These are phyloP conservation scores for Mystacornis crossleyi DNA, from an alignment of 2,113 vertebrate genomes.

Conservation along the genomic window DNA sequence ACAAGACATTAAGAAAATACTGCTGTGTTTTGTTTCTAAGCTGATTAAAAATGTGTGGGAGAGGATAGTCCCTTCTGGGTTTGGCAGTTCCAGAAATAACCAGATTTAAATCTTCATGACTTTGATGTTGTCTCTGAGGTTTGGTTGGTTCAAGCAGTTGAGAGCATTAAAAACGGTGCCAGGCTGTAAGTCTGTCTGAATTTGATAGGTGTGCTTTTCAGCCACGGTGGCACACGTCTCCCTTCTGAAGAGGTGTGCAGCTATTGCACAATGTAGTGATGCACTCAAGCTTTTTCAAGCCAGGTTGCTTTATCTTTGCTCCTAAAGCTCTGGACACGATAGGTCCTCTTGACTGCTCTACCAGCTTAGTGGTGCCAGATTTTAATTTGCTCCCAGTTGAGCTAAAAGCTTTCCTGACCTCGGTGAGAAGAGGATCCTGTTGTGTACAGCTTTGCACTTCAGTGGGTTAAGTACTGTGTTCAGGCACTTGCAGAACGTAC, in stretches of 20 bases:
- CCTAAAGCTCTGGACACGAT: background rate
- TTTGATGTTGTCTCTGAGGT: background rate
- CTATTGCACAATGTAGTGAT: background rate
- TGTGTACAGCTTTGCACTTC: background rate
- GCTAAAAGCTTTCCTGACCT: background rate
- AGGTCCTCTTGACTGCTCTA: background rate
- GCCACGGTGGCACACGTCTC: accelerated
- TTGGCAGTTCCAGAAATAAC: background rate
- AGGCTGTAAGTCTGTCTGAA: background rate
- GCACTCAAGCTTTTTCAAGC: background rate
- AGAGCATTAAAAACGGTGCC: background rate
- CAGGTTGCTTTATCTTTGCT: background rate
- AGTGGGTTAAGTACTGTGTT: background rate
- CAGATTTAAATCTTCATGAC: background rate
- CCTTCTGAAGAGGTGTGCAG: background rate
- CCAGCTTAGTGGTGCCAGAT: background rate
- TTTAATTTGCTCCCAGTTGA: background rate
- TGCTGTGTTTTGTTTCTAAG: background rate
- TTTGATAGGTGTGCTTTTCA: background rate
- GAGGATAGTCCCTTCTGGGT: background rate
- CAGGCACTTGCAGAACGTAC: background rate
- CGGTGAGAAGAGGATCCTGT: background rate
- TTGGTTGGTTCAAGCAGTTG: background rate
- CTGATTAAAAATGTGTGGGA: background rate
- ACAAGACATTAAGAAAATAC: accelerated